Conservation (phyloP, 2,113 vertebrate genomes). For the Pogona vitticeps region DNA sequence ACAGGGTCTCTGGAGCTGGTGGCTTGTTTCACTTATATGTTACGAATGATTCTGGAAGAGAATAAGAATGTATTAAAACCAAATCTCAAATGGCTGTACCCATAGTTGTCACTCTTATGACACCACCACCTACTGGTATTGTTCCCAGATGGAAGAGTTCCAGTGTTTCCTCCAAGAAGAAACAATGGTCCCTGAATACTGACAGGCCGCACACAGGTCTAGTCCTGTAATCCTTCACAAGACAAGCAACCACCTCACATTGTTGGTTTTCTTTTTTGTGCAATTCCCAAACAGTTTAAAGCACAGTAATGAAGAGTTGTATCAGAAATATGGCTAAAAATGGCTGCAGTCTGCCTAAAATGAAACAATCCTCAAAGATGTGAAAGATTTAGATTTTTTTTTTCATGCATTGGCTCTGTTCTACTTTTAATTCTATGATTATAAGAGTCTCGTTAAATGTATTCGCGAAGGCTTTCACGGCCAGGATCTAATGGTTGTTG, state of each 20-base stretch:
- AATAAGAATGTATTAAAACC: neutral
- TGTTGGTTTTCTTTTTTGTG: neutral
- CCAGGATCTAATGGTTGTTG: no score
- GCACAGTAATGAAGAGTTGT: neutral
- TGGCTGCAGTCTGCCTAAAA: neutral
- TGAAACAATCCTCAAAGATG: neutral
- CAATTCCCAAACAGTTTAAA: neutral
- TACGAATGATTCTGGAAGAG: neutral
- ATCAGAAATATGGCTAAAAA: neutral
- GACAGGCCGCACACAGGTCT: neutral
- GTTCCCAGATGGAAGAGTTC: neutral
- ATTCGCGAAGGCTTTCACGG: no score
- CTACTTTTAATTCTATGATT: neutral
- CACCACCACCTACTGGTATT: neutral
- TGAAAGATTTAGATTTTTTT: neutral
- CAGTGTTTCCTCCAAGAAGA: neutral
- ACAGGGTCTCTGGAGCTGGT: neutral
- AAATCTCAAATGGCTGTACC: neutral
- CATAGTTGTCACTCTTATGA: neutral
- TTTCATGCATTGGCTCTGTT: neutral
- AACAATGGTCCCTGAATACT: neutral
- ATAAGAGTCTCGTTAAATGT: neutral
- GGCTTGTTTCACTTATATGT: neutral
- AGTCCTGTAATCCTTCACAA: neutral
- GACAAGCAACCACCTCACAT: neutral